These are phyloP conservation scores for Notothenia coriiceps DNA, from an alignment of 2,113 vertebrate species.

Conservation along the genomic window DNA sequence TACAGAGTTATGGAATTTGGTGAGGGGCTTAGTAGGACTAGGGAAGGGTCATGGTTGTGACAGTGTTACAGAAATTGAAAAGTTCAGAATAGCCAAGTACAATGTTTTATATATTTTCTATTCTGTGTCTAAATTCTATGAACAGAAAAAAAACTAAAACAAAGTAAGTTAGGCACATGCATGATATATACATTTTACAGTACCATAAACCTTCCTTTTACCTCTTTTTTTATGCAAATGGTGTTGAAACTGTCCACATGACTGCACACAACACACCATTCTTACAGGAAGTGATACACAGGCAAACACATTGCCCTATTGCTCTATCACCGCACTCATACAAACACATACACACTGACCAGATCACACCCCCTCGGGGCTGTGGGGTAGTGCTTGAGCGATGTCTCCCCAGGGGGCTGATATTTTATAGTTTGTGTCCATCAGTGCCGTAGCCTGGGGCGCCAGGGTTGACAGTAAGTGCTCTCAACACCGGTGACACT, in stretches of 20 bases:
- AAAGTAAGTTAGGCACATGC: neutral
- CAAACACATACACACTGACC: conserved; percentile 68
- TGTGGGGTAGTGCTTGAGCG: conserved; percentile 83
- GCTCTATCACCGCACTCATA: conserved; percentile 56
- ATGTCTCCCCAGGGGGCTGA: conserved; percentile 87
- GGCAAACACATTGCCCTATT: conserved; percentile 56
- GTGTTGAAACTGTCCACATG: conserved; percentile 40
- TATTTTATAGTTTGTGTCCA: conserved; percentile 92
- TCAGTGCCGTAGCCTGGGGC: conserved; percentile 86
- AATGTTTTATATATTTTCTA: neutral
- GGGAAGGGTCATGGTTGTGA: conserved; percentile 1
- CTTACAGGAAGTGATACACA: conserved; percentile 41
- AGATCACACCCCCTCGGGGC: conserved; percentile 79
- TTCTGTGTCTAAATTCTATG: neutral
- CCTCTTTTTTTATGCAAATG: conserved; percentile 51
- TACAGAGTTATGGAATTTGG: conserved; percentile 48
- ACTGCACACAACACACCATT: conserved; percentile 46
- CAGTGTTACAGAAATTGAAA: conserved; percentile 27
- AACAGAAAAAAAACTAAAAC: conserved; percentile 28
- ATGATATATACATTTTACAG: neutral
- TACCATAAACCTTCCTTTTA: conserved; percentile 19
- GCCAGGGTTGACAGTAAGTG: conserved; percentile 88
- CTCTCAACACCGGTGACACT: conserved; percentile 88
- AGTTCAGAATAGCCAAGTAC: neutral
- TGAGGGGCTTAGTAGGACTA: neutral